Evolutionary conservation across 2,113 vertebrate genomes (phyloP).

Genomic region (Regulus satrapa): DNA sequence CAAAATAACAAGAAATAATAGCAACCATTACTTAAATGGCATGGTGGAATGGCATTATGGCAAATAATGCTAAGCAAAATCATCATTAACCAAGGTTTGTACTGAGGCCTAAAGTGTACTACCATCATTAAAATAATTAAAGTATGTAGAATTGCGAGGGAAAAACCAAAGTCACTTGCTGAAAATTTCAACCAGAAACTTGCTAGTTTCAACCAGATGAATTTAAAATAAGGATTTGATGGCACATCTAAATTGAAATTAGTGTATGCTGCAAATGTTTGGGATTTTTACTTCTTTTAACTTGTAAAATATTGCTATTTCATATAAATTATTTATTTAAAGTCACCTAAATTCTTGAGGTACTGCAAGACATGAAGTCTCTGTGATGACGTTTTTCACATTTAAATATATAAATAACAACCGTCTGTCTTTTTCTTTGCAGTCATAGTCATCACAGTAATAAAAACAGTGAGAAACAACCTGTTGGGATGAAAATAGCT

Average conservation of each 20-base stretch:
- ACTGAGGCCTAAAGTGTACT: background rate
- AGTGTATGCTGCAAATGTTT: background rate
- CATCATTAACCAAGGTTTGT: background rate
- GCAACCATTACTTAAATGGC: background rate
- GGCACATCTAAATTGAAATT: background rate
- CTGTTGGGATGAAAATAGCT: background rate
- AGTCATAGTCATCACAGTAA: background rate
- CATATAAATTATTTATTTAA: background rate
- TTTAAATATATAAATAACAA: background rate
- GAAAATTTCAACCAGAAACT: no score
- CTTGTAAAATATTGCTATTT: background rate
- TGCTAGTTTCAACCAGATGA: background rate
- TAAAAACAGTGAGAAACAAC: background rate
- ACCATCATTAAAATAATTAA: conserved; percentile 45
- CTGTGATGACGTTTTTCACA: background rate
- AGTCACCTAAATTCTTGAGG: background rate
- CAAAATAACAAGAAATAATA: background rate
- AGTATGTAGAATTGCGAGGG: background rate
- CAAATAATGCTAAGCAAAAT: conserved; percentile 34
- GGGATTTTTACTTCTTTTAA: background rate
- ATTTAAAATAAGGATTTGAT: background rate
- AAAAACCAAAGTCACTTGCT: background rate
- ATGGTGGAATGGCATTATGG: background rate
- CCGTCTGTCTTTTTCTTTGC: background rate
- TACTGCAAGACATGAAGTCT: background rate